Conservation (phyloP, 2,113 vertebrate genomes). For the Colius striatus region DNA sequence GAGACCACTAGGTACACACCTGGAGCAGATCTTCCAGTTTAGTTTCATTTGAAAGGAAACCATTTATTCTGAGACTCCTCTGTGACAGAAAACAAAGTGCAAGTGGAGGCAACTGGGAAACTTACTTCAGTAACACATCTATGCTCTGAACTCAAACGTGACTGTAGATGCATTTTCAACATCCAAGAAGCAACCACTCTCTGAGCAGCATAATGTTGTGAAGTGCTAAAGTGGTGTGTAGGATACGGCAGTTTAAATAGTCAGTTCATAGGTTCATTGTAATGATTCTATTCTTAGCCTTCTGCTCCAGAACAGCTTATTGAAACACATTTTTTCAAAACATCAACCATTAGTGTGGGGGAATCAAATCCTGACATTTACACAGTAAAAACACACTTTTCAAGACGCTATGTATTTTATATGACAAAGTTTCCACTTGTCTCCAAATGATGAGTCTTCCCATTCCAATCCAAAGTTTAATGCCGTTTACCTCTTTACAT, state of each 20-base stretch:
- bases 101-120: background rate
- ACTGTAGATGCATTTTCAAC: background rate
- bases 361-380: background rate
- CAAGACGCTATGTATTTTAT: background rate
- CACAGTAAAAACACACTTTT: background rate
- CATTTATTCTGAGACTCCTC: background rate
- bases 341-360: background rate
- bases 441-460: background rate
- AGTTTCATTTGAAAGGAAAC: background rate
- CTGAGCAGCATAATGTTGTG: background rate
- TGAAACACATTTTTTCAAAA: background rate
- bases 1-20: background rate
- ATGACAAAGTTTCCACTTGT: background rate
- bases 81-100: background rate
- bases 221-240: background rate
- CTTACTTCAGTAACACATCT: background rate
- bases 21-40: background rate
- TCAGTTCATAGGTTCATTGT: background rate
- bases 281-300: background rate
- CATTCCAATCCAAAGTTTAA: background rate
- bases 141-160: background rate
- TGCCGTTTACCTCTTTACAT: background rate
- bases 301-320: background rate
- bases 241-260: background rate
- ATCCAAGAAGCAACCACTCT: background rate